Evolutionary conservation across 2,113 vertebrate genomes (phyloP), one percentile per base, ranked within the genome.

Genomic region (Cyprinus carpio): DNA sequence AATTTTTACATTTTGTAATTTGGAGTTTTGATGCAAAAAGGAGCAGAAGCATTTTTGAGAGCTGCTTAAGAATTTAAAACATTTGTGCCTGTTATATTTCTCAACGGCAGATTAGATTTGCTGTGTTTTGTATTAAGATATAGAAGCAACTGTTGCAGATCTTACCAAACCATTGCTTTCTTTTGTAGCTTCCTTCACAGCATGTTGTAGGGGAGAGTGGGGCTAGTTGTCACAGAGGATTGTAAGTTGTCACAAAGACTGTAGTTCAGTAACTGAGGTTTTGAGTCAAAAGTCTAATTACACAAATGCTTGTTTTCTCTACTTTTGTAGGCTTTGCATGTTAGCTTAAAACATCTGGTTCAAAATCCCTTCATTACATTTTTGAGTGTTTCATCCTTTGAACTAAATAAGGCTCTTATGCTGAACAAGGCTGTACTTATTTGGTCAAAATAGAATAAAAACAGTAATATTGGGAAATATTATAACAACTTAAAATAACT

Each of bases 61-160:
- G 77, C 37, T 49, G 74, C 37, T 60, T 85, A 85, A 60, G 37
- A 74, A 74, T 72, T 46, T 3, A 81, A 37, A n/a, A 64, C 27
- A 16, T 78, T 71, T n/a, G 29, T n/a, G 31, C 51, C 9, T 79
- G 49, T 56, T 56, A 25, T 40, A 65, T 77, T 84, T 65, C 15
- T 20, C 1, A 34, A 7, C 9, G 25, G 18, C 18, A 13, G 2
- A 46, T 11, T 46, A 12, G 11, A 46, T 46, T 46, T 46, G 2
- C 43, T 46, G 3, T 56, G 49, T 77, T 56, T 77, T 56, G 43
- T 46, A 18, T 43, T 13, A 51, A 15, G 37, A 12, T n/a, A 51
- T 4, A 9, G 6, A 74, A 46, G n/a, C 37, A n/a, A 74, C 11
- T 74, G 71, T 74, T 74, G 71, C 23, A 1, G 11, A 74, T n/a